Conservation (phyloP, 2,888 invertebrate species). For the Eugnorisma glareosa region DNA sequence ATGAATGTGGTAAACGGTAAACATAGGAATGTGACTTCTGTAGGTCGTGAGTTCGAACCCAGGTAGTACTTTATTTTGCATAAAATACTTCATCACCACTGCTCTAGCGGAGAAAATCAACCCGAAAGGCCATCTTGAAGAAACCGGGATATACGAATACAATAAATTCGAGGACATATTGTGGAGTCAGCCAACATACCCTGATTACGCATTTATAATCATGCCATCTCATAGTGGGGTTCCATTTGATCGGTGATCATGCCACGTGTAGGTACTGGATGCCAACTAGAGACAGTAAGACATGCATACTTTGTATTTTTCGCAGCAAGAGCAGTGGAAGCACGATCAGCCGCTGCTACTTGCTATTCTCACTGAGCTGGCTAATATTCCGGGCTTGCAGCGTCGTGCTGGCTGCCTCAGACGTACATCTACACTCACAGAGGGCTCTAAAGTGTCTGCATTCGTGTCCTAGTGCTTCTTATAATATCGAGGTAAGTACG, state of each 20-base stretch:
- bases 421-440: slow-evolving; percentile 90
- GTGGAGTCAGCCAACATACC: too few relatives aligned
- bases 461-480: slow-evolving; percentile 88
- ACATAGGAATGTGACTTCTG: too few relatives aligned
- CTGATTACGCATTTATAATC: too few relatives aligned
- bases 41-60: too few relatives aligned
- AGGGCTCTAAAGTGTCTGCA: slow-evolving; percentile 83
- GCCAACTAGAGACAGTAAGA: neutral
- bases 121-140: too few relatives aligned
- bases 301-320: neutral
- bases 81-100: too few relatives aligned
- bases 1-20: too few relatives aligned
- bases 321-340: slow-evolving; percentile 75
- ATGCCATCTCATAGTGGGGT: too few relatives aligned
- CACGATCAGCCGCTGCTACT: slow-evolving; percentile 89
- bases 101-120: too few relatives aligned
- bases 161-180: too few relatives aligned
- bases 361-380: slow-evolving; percentile 92
- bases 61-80: too few relatives aligned
- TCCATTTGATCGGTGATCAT: neutral
- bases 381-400: slow-evolving; percentile 91
- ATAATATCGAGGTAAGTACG: slow-evolving; percentile 90
- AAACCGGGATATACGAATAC: too few relatives aligned
- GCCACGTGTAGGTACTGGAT: neutral
- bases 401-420: slow-evolving; percentile 91